A percentile compares a stretch with the other conserved stretches of the same genome.
Conservation (phyloP, 2,113 vertebrate genomes). For the Lagopus leucura region DNA sequence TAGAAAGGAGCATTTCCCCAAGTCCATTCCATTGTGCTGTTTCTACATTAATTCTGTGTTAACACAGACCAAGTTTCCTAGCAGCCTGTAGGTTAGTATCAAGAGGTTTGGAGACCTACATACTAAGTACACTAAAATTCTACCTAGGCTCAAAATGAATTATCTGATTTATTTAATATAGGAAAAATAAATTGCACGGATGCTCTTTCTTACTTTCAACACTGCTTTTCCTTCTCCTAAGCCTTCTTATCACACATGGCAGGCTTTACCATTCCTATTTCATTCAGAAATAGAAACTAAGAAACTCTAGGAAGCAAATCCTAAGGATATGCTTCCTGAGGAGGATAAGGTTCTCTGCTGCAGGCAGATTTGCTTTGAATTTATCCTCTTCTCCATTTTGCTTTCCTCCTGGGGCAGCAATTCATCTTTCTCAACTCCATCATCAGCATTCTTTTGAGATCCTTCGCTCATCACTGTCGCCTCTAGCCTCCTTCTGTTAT, state of each 20-base stretch:
- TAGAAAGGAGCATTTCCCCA: neutral
- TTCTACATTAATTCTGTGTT: neutral
- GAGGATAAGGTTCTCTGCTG: neutral
- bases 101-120: neutral
- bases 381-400: neutral
- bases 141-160: neutral
- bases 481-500: neutral
- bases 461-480: neutral
- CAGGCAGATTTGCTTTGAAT: neutral
- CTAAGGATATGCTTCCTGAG: neutral
- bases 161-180: neutral
- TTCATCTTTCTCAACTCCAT: neutral
- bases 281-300: neutral
- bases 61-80: neutral
- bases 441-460: neutral
- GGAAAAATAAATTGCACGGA: neutral
- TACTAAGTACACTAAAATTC: neutral
- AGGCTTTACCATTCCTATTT: neutral
- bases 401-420: neutral
- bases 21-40: neutral
- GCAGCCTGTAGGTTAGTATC: neutral
- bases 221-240: neutral
- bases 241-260: neutral
- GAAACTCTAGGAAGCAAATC: neutral
- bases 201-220: neutral